Conservation (phyloP, 2,888 invertebrate species). For the Limenitis camilla region DNA sequence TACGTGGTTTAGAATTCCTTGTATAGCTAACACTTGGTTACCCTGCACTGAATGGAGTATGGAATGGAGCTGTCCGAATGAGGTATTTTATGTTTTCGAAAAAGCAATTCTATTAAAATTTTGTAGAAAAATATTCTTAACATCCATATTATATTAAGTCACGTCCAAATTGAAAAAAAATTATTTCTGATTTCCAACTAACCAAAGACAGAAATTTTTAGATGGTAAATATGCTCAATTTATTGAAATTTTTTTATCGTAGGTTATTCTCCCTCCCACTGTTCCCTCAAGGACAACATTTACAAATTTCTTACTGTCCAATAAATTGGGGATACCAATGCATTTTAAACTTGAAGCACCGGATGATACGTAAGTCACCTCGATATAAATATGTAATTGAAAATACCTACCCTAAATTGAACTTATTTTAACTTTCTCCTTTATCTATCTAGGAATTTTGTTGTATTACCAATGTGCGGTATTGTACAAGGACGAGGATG, state of each 20-base stretch:
- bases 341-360: slow-evolving; percentile 58
- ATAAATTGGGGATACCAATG: slow-evolving; percentile 57
- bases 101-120: too few relatives aligned
- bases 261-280: too few relatives aligned
- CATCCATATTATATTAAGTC: too few relatives aligned
- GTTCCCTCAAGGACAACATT: slow-evolving; percentile 58
- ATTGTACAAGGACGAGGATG: slow-evolving; percentile 57
- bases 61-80: slow-evolving; percentile 57
- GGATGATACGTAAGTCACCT: slow-evolving; percentile 46
- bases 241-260: too few relatives aligned
- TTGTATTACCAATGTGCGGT: slow-evolving; percentile 62
- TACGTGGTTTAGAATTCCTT: slow-evolving; percentile 62
- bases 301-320: slow-evolving; percentile 59
- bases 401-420: too few relatives aligned
- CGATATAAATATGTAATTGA: background rate
- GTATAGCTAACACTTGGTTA: slow-evolving; percentile 60
- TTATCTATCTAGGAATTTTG: slow-evolving; percentile 49
- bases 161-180: too few relatives aligned
- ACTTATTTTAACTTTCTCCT: too few relatives aligned
- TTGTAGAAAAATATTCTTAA: too few relatives aligned
- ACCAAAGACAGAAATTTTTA: too few relatives aligned
- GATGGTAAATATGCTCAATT: too few relatives aligned
- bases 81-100: slow-evolving; percentile 34
- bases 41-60: slow-evolving; percentile 56
- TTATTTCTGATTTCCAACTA: too few relatives aligned